These are phyloP conservation scores for Ochropacha duplaris DNA, from an alignment of 2,888 invertebrate genomes.

Conservation along the genomic window DNA sequence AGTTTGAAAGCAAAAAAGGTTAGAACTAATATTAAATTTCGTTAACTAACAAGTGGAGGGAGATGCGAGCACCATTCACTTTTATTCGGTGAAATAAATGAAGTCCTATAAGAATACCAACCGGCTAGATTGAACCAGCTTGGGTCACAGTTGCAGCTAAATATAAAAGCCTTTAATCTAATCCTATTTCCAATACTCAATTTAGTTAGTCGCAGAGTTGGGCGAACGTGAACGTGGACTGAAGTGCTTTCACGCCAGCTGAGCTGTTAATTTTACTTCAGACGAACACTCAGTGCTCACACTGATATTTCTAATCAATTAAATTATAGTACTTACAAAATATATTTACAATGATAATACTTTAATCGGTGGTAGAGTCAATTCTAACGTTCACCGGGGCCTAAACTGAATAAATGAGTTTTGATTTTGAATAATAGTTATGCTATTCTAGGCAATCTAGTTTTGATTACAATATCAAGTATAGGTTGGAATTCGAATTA, in stretches of 20 bases:
- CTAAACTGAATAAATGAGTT: no score
- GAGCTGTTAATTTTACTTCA: slow-evolving; percentile 44
- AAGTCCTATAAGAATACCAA: background rate
- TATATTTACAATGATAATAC: no score
- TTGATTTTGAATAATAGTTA: no score
- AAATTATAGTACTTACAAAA: no score
- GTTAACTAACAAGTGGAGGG: background rate
- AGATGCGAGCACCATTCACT: background rate
- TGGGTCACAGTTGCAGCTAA: slow-evolving; percentile 33
- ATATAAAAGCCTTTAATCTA: slow-evolving; percentile 41
- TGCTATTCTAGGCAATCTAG: no score
- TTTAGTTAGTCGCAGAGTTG: slow-evolving; percentile 34
- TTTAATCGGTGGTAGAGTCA: no score
- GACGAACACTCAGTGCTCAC: slow-evolving; percentile 22
- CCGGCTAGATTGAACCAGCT: slow-evolving; percentile 21
- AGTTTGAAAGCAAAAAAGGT: slow-evolving; percentile 14
- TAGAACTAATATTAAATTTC: background rate
- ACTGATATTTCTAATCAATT: background rate
- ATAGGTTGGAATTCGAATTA: no score
- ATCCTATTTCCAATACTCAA: slow-evolving; percentile 47
- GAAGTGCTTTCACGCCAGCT: slow-evolving; percentile 34
- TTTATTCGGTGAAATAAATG: background rate
- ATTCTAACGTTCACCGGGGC: no score
- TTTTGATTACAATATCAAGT: no score
- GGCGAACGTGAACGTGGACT: slow-evolving; percentile 22